Percentiles rank a stretch among this genome's conserved stretches.
These are phyloP conservation scores for Diabrotica balteata DNA, from an alignment of 2,888 invertebrate genomes.

Conservation along the genomic window DNA sequence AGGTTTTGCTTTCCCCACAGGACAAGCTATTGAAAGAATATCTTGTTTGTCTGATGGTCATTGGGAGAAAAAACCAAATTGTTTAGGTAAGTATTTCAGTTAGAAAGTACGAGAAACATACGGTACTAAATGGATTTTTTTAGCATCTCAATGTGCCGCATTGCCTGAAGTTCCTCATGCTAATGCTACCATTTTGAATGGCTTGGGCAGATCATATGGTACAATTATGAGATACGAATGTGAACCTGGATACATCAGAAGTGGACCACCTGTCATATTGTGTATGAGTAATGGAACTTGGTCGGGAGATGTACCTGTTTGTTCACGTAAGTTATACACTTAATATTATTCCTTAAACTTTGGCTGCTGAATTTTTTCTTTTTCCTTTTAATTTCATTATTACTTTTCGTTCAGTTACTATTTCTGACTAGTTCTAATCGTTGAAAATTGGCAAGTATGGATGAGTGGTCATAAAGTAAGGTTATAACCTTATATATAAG, in stretches of 20 bases:
- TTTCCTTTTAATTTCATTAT: no score
- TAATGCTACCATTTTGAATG: constrained; percentile 85
- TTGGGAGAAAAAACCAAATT: constrained; percentile 92
- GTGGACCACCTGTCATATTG: constrained; percentile 87
- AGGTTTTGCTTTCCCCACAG: constrained; percentile 91
- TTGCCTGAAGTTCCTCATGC: constrained; percentile 87
- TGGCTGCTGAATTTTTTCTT: neutral
- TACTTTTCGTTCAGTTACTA: no score
- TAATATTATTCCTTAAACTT: neutral
- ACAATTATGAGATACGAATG: constrained; percentile 93
- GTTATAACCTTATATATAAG: no score
- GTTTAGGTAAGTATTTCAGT: constrained; percentile 69
- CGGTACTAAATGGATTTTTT: constrained; percentile 35
- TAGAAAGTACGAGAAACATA: no score
- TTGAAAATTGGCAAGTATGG: no score
- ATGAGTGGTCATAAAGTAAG: no score
- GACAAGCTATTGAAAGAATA: constrained; percentile 85
- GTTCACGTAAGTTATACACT: constrained; percentile 68
- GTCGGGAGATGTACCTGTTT: constrained; percentile 90
- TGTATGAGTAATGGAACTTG: constrained; percentile 97
- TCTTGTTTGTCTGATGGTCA: constrained; percentile 88
- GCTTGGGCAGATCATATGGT: constrained; percentile 90
- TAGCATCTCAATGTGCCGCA: constrained; percentile 90
- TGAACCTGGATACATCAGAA: constrained; percentile 87
- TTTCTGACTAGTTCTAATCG: no score